These are phyloP conservation scores for Pollenia amentaria DNA, from an alignment of 2,888 invertebrate species.

Conservation along the genomic window DNA sequence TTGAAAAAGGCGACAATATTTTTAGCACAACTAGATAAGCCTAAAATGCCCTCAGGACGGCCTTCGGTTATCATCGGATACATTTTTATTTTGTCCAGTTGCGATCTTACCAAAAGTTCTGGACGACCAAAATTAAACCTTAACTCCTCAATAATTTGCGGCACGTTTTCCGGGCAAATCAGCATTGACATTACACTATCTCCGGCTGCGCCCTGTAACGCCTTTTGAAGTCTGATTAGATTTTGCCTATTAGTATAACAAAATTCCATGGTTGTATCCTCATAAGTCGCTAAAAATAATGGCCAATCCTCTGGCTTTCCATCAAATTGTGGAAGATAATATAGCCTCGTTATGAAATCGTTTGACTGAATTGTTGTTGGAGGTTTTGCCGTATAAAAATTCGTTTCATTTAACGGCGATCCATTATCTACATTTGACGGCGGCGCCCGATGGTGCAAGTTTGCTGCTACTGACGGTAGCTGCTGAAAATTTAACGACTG, in stretches of 20 bases:
- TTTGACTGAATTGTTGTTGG: background rate
- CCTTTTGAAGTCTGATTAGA: slow-evolving; percentile 18
- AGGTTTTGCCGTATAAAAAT: background rate
- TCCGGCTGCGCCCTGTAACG: slow-evolving; percentile 27
- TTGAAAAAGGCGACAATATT: too few species aligned
- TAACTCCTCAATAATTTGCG: slow-evolving; percentile 59
- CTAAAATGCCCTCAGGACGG: too few species aligned
- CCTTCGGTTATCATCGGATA: too few species aligned
- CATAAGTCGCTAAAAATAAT: slow-evolving; percentile 40
- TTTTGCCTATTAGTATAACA: slow-evolving; percentile 47
- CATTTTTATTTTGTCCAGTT: too few species aligned
- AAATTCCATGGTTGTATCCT: slow-evolving; percentile 52
- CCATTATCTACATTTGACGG: background rate
- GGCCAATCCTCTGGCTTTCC: slow-evolving; percentile 48
- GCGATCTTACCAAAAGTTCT: too few species aligned
- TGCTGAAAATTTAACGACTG: too few species aligned
- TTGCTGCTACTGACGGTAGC: background rate
- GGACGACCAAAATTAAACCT: too few species aligned
- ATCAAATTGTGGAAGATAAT: background rate
- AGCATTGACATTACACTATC: slow-evolving; percentile 24
- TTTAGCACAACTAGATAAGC: too few species aligned
- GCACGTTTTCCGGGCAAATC: slow-evolving; percentile 52
- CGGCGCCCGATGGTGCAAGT: background rate
- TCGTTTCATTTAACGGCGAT: background rate
- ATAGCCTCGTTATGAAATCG: slow-evolving; percentile 19